phyloP scores from a whole-genome alignment of 2,113 vertebrate genomes.

The Hippoglossus stenolepis region DNA sequence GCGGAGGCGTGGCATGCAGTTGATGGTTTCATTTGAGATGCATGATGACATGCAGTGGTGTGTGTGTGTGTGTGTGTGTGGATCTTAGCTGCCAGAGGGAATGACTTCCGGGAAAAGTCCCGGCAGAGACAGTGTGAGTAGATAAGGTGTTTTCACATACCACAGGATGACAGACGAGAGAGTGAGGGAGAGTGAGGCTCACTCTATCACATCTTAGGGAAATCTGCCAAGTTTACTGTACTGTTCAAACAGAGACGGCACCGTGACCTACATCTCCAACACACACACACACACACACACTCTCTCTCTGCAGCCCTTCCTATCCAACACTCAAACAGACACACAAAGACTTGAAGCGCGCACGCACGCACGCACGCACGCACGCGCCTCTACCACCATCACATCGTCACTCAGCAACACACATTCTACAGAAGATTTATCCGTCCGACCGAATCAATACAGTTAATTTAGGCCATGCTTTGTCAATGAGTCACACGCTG shows the following conservation, averaged over 20 bases:
- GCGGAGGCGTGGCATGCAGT: slow-evolving; percentile 4
- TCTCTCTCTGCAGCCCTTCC: neutral
- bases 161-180: slow-evolving; percentile 44
- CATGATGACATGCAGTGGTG: slow-evolving; percentile 18
- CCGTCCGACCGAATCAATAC: slow-evolving; percentile 21
- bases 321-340: slow-evolving; percentile 19
- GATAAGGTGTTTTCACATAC: slow-evolving; percentile 54
- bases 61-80: neutral
- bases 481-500: slow-evolving; percentile 14
- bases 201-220: slow-evolving; percentile 36
- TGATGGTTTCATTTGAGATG: slow-evolving; percentile 54
- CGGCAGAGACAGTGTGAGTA: slow-evolving; percentile 21
- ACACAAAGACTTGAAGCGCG: slow-evolving; percentile 8
- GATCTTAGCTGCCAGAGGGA: neutral
- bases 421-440: slow-evolving; percentile 6
- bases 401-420: neutral
- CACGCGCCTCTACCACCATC: no score
- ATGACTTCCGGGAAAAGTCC: slow-evolving; percentile 45
- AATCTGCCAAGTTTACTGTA: slow-evolving; percentile 55
- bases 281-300: neutral
- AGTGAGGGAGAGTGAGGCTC: neutral
- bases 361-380: no score
- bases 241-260: slow-evolving; percentile 55
- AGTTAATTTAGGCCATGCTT: slow-evolving; percentile 25
- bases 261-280: slow-evolving; percentile 67